Conservation (phyloP, 1,140 invertebrate species). For the Xylocopa sonorina region DNA sequence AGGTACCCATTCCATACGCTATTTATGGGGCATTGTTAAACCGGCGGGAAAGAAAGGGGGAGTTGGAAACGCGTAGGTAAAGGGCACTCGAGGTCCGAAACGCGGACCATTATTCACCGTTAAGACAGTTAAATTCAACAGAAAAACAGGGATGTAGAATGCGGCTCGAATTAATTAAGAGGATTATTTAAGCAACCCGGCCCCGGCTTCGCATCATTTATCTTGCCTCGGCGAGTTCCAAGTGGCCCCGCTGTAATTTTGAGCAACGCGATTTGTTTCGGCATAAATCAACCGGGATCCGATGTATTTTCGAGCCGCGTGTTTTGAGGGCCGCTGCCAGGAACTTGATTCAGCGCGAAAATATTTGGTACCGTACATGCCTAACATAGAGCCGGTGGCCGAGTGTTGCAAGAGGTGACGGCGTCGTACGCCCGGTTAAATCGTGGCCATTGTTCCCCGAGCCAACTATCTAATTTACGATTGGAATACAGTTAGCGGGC, state of each 20-base stretch:
- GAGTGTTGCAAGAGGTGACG: background rate
- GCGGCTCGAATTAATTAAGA: slow-evolving; percentile 16
- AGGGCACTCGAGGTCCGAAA: background rate
- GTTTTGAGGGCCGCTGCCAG: slow-evolving; percentile 28
- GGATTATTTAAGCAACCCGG: slow-evolving; percentile 17
- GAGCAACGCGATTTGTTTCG: slow-evolving; percentile 38
- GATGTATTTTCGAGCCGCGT: slow-evolving; percentile 44
- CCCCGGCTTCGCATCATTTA: slow-evolving; percentile 22
- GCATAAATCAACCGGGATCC: slow-evolving; percentile 30
- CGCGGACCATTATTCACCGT: background rate
- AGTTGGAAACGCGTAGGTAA: background rate
- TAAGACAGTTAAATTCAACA: slow-evolving; percentile 3
- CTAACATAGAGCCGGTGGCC: slow-evolving; percentile 25
- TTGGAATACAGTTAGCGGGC: background rate
- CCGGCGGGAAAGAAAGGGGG: no score
- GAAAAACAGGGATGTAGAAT: slow-evolving; percentile 1
- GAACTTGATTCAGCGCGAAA: slow-evolving; percentile 28
- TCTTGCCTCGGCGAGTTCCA: slow-evolving; percentile 9
- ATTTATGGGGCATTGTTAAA: background rate
- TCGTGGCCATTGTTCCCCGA: slow-evolving; percentile 5
- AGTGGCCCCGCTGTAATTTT: slow-evolving; percentile 26
- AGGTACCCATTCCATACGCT: no score
- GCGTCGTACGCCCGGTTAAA: background rate
- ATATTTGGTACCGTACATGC: slow-evolving; percentile 13
- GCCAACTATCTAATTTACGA: slow-evolving; percentile 1